Evolutionary conservation across 2,797 vertebrate genomes (phyloP).

Genomic region (Sciurus vulgaris): DNA sequence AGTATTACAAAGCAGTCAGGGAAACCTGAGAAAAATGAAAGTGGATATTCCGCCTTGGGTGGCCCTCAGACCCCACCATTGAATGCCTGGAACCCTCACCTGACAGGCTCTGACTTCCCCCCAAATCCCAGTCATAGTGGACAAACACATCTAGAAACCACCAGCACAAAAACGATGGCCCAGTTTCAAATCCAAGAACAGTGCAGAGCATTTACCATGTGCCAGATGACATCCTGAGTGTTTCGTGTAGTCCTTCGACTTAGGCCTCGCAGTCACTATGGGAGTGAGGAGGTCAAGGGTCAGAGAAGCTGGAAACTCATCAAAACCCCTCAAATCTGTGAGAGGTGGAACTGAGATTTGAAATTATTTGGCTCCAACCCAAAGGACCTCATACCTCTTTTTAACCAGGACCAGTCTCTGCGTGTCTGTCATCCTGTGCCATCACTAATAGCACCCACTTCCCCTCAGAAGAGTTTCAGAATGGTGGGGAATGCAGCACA

Average conservation of each 20-base stretch:
- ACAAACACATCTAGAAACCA: neutral
- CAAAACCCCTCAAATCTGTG: neutral
- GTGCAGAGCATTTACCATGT: neutral
- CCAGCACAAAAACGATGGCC: neutral
- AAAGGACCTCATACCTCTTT: neutral
- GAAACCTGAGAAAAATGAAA: slow-evolving; percentile 5
- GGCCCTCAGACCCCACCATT: neutral
- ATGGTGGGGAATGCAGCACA: neutral
- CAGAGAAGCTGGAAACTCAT: slow-evolving; percentile 1
- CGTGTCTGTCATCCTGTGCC: neutral
- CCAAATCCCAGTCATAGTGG: neutral
- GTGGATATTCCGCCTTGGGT: neutral
- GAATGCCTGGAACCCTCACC: fast-evolving
- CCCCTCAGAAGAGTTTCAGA: neutral
- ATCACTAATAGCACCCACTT: neutral
- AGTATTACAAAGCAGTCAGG: neutral
- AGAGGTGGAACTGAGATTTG: neutral
- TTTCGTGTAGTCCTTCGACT: neutral
- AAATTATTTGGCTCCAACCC: neutral
- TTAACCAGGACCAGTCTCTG: neutral
- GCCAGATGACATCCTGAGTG: neutral
- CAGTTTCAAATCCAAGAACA: neutral
- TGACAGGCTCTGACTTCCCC: neutral
- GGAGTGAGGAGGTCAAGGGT: neutral
- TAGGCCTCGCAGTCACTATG: neutral